Evolutionary conservation across 2,797 vertebrate species (phyloP).

Genomic region (Cuculus canorus): DNA sequence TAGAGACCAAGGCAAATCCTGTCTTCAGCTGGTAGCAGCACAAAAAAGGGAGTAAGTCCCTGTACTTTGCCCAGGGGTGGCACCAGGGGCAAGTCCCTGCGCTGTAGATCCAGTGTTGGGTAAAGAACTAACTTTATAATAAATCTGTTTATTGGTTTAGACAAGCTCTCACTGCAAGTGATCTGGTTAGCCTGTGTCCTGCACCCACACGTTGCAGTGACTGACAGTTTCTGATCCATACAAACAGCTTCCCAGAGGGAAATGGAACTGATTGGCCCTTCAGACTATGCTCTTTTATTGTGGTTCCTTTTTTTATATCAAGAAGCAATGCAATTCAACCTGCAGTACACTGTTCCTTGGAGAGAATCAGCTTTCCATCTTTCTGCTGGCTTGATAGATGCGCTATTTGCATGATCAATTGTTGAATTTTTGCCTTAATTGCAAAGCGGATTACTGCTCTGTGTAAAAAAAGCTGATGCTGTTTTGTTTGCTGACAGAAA

Average conservation of each 20-base stretch:
- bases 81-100: neutral
- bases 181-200: neutral
- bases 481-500: constrained; percentile 9
- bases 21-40: neutral
- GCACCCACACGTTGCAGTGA: neutral
- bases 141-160: neutral
- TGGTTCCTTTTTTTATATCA: neutral
- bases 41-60: neutral
- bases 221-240: neutral
- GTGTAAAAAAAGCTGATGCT: constrained; percentile 29
- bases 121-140: neutral
- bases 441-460: neutral
- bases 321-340: neutral
- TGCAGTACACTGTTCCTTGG: rapidly evolving
- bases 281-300: neutral
- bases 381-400: neutral
- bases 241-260: neutral
- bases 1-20: neutral
- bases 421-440: constrained; percentile 4
- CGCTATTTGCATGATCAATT: neutral
- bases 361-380: neutral
- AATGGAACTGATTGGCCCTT: neutral
- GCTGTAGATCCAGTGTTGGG: rapidly evolving
- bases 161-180: neutral
- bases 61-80: neutral